Conservation (phyloP, 2,888 invertebrate species). For the Rotaria magnacalcarata region DNA sequence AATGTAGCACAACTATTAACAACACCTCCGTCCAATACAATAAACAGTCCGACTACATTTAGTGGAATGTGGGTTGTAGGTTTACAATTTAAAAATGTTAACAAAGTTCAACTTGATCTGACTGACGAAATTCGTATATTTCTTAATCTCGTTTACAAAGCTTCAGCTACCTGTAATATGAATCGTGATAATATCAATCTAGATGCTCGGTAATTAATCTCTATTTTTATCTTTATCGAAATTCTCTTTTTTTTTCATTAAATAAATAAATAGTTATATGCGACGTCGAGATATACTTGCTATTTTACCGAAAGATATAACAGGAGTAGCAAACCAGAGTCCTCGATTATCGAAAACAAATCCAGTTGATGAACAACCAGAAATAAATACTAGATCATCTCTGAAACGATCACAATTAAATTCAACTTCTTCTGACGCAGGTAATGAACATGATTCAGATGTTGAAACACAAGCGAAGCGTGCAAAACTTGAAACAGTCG, state of each 20-base stretch:
- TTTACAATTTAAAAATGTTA: conserved; percentile 21
- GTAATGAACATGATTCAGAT: neutral
- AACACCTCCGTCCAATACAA: too few species aligned
- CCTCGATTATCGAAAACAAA: conserved; percentile 47
- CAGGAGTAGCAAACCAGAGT: conserved; percentile 70
- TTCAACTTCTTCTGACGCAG: neutral
- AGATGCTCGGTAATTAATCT: neutral
- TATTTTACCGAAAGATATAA: neutral
- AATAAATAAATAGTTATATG: neutral
- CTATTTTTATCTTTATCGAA: neutral
- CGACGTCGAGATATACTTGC: neutral
- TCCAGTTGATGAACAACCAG: neutral
- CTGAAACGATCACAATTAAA: neutral
- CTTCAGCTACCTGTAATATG: neutral
- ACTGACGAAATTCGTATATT: neutral
- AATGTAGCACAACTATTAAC: too few species aligned
- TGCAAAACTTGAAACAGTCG: neutral
- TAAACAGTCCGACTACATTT: neutral
- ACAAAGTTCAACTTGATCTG: neutral
- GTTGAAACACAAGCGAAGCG: neutral
- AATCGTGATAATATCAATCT: neutral
- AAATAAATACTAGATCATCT: neutral
- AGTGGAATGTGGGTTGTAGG: conserved; percentile 16
- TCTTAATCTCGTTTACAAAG: neutral
- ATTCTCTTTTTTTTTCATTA: too few species aligned